phyloP scores from a whole-genome alignment of 30 jellyfish, hydroid and myxozoan species.

The Chrysaora quinquecirrha region DNA sequence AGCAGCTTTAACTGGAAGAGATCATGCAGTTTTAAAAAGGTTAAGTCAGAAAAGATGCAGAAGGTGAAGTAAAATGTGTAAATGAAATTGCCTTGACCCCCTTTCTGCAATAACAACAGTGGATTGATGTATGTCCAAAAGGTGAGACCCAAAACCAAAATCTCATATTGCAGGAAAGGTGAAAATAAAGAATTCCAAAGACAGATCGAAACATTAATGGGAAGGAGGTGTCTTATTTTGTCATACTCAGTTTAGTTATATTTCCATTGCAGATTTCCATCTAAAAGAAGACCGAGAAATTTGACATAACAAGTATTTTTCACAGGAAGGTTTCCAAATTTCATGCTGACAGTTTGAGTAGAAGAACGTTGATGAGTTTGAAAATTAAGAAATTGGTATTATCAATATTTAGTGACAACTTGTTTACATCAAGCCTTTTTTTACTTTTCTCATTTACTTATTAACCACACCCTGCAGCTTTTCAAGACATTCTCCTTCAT shows the following conservation, averaged over 20 bases:
- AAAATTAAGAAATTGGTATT: background rate
- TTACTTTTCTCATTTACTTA: background rate
- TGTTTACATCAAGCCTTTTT: background rate
- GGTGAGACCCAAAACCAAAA: constrained; percentile 56
- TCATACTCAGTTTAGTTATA: constrained; percentile 13
- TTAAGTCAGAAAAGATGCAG: constrained; percentile 54
- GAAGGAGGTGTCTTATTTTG: constrained; percentile 44
- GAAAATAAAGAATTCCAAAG: constrained; percentile 66
- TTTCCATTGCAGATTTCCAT: constrained; percentile 31
- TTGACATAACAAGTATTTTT: constrained; percentile 13
- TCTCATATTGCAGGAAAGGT: constrained; percentile 60
- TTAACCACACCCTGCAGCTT: background rate
- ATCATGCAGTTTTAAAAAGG: constrained; percentile 48
- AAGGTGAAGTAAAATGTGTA: constrained; percentile 56
- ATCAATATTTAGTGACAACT: background rate
- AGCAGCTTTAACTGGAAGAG: constrained; percentile 39
- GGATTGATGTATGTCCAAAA: constrained; percentile 35
- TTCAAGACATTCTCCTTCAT: background rate
- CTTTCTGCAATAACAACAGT: constrained; percentile 52
- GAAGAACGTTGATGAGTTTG: background rate
- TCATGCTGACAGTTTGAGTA: background rate
- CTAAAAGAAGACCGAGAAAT: constrained; percentile 47
- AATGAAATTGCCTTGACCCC: constrained; percentile 49
- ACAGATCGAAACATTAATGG: constrained; percentile 38
- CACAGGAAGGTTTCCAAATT: constrained; percentile 42